Conservation (phyloP, 2,888 invertebrate species). For the Leptinotarsa juncta region DNA sequence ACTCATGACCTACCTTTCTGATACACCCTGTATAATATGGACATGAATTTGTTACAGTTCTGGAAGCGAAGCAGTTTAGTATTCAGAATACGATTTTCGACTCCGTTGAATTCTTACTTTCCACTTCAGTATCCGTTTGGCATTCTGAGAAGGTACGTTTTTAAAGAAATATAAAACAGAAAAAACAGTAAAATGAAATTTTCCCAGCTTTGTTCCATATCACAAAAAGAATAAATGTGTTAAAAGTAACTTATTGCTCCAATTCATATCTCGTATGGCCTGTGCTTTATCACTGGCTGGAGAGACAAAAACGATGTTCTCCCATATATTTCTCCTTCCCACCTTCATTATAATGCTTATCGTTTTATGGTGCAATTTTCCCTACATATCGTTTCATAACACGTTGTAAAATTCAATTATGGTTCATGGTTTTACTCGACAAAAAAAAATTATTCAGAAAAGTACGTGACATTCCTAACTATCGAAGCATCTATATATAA, state of each 20-base stretch:
- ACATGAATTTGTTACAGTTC: too few species aligned
- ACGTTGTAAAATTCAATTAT: not conserved
- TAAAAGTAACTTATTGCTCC: conserved; percentile 4
- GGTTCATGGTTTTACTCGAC: not conserved
- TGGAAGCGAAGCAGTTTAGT: too few species aligned
- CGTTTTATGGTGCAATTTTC: conserved; percentile 11
- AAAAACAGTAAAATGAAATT: conserved; percentile 8
- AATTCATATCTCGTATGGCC: conserved; percentile 13
- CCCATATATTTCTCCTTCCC: not conserved
- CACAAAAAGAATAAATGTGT: conserved; percentile 14
- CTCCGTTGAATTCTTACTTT: not conserved
- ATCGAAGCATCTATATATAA: too few species aligned
- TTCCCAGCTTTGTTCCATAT: not conserved
- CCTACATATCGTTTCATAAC: conserved; percentile 3
- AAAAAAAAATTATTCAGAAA: too few species aligned
- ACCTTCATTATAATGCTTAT: conserved; percentile 5
- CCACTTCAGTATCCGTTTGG: not conserved
- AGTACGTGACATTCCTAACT: too few species aligned
- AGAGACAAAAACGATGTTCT: conserved; percentile 7
- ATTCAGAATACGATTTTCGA: too few species aligned
- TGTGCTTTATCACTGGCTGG: conserved; percentile 1
- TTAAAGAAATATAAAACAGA: not conserved
- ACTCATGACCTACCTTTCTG: too few species aligned
- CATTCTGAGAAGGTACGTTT: not conserved
- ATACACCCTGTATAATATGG: too few species aligned